Percentiles rank a stretch among this genome's conserved stretches.
phyloP scores from a whole-genome alignment of 2,797 vertebrate species.

The Eulemur mongoz region DNA sequence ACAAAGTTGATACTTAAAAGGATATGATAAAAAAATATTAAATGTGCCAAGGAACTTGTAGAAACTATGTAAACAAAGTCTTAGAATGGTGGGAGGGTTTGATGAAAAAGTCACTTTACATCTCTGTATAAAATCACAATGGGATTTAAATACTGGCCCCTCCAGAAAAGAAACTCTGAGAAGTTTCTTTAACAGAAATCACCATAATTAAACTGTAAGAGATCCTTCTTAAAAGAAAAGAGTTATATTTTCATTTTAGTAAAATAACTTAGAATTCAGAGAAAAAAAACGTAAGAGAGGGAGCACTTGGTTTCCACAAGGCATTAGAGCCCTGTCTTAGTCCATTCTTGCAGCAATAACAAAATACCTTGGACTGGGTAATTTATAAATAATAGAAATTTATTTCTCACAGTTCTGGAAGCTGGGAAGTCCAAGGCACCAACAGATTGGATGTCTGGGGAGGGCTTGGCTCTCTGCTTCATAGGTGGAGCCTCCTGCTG shows the following conservation, averaged over 20 bases:
- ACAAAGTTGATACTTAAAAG: background rate
- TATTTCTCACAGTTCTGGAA: background rate
- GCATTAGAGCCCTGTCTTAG: background rate
- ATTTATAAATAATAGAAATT: background rate
- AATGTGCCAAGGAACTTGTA: background rate
- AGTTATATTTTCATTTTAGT: background rate
- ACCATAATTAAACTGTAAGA: background rate
- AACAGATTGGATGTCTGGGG: background rate
- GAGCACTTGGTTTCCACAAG: background rate
- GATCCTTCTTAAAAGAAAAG: background rate
- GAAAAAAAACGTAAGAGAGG: background rate
- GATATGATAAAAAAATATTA: background rate
- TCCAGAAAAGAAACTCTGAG: slow-evolving; percentile 24
- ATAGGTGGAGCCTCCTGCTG: background rate
- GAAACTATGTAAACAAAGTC: background rate
- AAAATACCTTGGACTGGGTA: background rate
- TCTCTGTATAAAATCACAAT: background rate
- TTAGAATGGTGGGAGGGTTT: background rate
- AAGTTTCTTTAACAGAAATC: background rate
- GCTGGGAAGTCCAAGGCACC: background rate
- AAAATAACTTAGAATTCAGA: background rate
- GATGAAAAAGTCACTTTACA: background rate
- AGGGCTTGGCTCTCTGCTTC: background rate
- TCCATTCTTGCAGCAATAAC: background rate
- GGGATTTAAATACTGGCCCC: background rate